Conservation (phyloP, 2,888 invertebrate species). For the Dysmachus trigonus region DNA sequence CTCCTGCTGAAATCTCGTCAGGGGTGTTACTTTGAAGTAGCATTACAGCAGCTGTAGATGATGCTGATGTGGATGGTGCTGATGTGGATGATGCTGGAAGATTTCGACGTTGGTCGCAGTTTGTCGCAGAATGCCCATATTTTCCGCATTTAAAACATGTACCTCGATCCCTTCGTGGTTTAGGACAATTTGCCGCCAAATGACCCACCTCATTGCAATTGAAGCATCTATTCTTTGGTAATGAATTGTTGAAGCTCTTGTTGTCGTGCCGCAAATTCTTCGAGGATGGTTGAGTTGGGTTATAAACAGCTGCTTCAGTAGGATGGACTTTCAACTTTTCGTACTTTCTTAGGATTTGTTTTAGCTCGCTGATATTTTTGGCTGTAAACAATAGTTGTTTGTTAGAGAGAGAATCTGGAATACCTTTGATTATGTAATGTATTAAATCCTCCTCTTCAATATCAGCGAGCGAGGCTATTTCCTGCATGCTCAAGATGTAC, state of each 20-base stretch:
- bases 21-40: neutral
- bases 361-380: neutral
- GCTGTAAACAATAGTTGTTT: neutral
- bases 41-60: too few relatives aligned
- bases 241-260: neutral
- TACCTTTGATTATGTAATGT: too few relatives aligned
- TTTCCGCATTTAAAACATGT: neutral
- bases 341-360: neutral
- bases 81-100: neutral
- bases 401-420: too few relatives aligned
- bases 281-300: neutral
- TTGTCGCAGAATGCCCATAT: neutral
- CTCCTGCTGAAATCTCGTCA: neutral
- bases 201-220: neutral
- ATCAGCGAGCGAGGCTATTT: too few relatives aligned
- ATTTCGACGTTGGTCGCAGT: neutral
- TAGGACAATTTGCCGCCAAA: neutral
- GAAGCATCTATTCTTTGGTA: neutral
- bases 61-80: neutral
- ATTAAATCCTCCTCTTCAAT: too few relatives aligned
- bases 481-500: too few relatives aligned
- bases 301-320: neutral
- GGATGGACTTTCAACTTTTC: neutral
- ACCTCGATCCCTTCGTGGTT: neutral
- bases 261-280: neutral